Evolutionary conservation across 2,113 vertebrate genomes (phyloP), one percentile per base, ranked within the genome.

Genomic region (Apus apus): DNA sequence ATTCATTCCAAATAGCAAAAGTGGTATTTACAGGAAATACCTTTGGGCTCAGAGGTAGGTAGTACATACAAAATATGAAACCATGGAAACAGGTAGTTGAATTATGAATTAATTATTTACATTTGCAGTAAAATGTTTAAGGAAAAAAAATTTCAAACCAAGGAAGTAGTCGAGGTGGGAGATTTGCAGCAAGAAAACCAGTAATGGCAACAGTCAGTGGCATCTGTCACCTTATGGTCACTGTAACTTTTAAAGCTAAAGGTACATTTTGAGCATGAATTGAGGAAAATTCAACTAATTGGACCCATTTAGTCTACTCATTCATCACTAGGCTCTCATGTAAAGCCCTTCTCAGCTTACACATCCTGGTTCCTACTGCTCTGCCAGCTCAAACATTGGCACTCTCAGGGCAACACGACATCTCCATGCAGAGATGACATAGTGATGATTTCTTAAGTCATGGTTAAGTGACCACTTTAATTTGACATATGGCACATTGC

Each of bases 271-370:
- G 71, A 61, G 54, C 45, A 5, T 0, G 6, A 45, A n/a, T 15
- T 27, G 29, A 23, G 76, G 20, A 48, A 48, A 21, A 26, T 1
- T 14, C 34, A n/a, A 3, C 40, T 45, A 27, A 9, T 2, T 43
- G 26, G 6, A 18, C 10, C 17, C 61, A 15, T 1, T 1, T 26
- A 25, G 11, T 0, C 5, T 4, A 0, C 3, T 34, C 34, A 5
- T 1, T 17, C 67, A 40, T 45, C 65, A 18, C 2, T 1, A 22
- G 25, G 21, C 15, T 12, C 5, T 30, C 54, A 18, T 0, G 9
- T 4, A 14, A 3, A 88, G 84, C 56, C 43, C 43, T 38, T 6
- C 86, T 23, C 9, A 4, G 29, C 53, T 62, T 5, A 8, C 27
- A 13, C 11, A 13, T 4, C 12, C 18, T 9, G 58, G 15, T n/a